Conservation (phyloP, 2,113 vertebrate species). For the Typhlomys cinereus region DNA sequence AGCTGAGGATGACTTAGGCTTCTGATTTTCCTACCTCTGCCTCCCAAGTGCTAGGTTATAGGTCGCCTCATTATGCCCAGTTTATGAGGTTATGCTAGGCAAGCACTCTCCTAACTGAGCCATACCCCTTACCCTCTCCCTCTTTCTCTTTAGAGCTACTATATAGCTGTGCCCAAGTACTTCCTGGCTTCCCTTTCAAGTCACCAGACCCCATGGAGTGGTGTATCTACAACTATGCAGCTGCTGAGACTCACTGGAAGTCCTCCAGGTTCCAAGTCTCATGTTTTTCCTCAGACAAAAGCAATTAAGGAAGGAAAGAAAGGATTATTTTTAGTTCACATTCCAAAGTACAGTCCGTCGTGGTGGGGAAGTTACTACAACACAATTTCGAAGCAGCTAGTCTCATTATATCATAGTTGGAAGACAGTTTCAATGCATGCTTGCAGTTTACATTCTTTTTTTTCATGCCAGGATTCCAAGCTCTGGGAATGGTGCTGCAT, state of each 20-base stretch:
- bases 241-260: rapidly evolving
- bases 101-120: not conserved
- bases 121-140: not conserved
- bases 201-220: not conserved
- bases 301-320: too few relatives aligned
- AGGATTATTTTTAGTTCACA: not conserved
- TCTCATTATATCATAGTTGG: too few relatives aligned
- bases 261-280: not conserved
- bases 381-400: too few relatives aligned
- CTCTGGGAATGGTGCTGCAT: too few relatives aligned
- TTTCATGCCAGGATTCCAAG: too few relatives aligned
- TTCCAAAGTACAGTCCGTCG: too few relatives aligned
- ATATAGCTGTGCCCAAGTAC: not conserved
- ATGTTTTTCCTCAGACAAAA: not conserved
- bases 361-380: too few relatives aligned
- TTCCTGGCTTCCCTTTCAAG: not conserved
- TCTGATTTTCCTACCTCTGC: not conserved
- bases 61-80: not conserved
- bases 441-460: too few relatives aligned
- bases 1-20: not conserved
- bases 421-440: too few relatives aligned
- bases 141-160: not conserved
- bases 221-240: rapidly evolving
- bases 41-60: not conserved
- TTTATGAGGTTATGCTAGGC: not conserved